Evolutionary conservation across 2,113 vertebrate genomes (phyloP).

Genomic region (Craseonycteris thonglongyai): DNA sequence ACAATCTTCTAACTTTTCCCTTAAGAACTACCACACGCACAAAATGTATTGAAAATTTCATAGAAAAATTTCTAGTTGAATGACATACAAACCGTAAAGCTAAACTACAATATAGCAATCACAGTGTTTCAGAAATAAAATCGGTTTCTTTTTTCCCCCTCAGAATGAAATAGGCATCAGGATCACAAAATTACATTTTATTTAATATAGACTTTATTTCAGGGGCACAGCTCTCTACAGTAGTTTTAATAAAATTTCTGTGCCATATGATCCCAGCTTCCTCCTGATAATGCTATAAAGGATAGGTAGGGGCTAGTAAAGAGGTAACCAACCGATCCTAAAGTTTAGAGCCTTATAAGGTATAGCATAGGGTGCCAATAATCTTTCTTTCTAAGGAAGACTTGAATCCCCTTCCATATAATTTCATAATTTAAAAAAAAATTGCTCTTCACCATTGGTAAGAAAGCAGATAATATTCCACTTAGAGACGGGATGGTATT

Average conservation of each 20-base stretch:
- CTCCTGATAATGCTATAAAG: neutral
- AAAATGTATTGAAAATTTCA: neutral
- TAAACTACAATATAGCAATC: neutral
- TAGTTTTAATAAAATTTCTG: neutral
- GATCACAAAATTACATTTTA: neutral
- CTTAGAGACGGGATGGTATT: neutral
- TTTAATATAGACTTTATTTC: neutral
- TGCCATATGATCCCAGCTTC: neutral
- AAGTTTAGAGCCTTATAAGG: too few species aligned
- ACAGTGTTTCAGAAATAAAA: neutral
- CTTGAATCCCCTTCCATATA: neutral
- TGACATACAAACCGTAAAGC: neutral
- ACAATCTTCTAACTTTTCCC: neutral
- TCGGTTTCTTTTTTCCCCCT: neutral
- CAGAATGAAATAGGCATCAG: neutral
- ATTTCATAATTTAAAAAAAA: too few species aligned
- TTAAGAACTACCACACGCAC: neutral
- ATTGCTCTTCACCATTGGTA: neutral
- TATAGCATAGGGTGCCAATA: neutral
- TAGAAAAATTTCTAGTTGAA: neutral
- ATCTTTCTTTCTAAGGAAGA: neutral
- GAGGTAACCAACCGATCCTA: too few species aligned
- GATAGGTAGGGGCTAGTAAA: rapidly evolving
- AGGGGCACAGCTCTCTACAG: rapidly evolving
- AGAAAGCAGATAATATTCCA: neutral